Percentiles rank a stretch among this genome's conserved stretches.
These are phyloP conservation scores for Catotricha subobsoleta DNA, from an alignment of 2,888 invertebrate genomes.

Conservation along the genomic window DNA sequence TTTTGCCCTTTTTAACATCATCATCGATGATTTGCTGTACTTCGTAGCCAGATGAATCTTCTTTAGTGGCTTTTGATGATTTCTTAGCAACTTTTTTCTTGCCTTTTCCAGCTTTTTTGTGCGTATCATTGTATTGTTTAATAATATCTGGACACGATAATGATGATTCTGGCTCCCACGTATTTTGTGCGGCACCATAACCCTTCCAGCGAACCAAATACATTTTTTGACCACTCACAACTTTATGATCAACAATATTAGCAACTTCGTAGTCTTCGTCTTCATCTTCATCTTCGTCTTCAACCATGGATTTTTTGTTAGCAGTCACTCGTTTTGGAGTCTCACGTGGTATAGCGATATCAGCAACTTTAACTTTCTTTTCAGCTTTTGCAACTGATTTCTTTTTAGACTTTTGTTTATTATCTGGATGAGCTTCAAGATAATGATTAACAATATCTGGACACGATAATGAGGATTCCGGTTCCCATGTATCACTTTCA, in stretches of 20 bases:
- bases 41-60: neutral
- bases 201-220: conserved; percentile 66
- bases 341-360: neutral
- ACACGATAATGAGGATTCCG: conserved; percentile 47
- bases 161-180: conserved; percentile 58
- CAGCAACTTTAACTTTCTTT: neutral
- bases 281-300: neutral
- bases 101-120: neutral
- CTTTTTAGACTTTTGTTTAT: neutral
- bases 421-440: neutral
- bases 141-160: conserved; percentile 52
- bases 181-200: conserved; percentile 46
- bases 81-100: neutral
- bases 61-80: neutral
- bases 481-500: conserved; percentile 58
- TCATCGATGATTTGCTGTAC: conserved; percentile 54
- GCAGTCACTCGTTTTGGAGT: conserved; percentile 1
- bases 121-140: conserved; percentile 28
- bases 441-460: conserved; percentile 45
- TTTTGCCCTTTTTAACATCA: conserved; percentile 46
- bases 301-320: neutral
- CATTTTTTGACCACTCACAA: conserved; percentile 44
- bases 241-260: conserved; percentile 48
- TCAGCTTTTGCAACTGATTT: neutral
- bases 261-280: conserved; percentile 39